Conservation (phyloP, 1,140 invertebrate species). For the Brachionus calyciflorus region DNA sequence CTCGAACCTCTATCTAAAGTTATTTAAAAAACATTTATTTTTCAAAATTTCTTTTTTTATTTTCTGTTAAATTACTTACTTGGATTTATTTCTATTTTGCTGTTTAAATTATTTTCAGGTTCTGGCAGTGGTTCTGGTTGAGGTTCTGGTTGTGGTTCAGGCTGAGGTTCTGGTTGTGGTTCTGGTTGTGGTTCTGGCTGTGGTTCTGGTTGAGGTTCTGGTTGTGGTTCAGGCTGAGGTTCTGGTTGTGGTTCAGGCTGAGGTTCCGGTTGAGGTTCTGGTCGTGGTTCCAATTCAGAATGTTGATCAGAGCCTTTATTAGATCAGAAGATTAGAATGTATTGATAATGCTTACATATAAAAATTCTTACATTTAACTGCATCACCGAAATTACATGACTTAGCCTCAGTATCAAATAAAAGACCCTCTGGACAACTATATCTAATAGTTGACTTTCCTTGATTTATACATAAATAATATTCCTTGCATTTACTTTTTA, state of each 20-base stretch:
- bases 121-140: background rate
- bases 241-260: no score
- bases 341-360: background rate
- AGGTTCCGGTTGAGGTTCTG: no score
- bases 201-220: no score
- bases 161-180: no score
- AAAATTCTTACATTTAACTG: background rate
- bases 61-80: background rate
- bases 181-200: no score
- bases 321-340: no score
- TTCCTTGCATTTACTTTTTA: slow-evolving; percentile 10
- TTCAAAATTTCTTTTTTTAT: background rate
- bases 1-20: no score
- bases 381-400: slow-evolving; percentile 9
- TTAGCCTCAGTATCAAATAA: background rate
- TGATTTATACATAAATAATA: slow-evolving; percentile 23
- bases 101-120: background rate
- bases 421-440: background rate
- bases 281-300: background rate
- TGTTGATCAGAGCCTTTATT: background rate
- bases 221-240: no score
- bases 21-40: background rate
- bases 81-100: slow-evolving; percentile 12
- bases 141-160: no score
- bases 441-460: background rate